phyloP scores from a whole-genome alignment of 2,888 invertebrate genomes.

The Corbicula japonica region DNA sequence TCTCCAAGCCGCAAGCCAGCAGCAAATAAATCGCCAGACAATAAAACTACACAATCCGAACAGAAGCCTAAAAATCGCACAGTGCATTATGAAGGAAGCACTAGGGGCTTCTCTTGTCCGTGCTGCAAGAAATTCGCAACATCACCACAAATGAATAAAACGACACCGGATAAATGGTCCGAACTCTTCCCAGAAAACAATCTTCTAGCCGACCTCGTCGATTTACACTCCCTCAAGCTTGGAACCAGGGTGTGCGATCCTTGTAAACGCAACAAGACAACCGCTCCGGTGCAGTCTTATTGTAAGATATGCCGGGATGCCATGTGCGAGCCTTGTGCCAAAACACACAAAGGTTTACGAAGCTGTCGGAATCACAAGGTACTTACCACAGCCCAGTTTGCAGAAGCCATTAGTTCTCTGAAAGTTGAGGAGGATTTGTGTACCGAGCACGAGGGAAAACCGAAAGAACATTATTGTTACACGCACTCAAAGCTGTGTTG shows the following conservation, averaged over 20 bases:
- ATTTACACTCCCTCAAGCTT: slow-evolving; percentile 64
- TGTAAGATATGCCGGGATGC: slow-evolving; percentile 73
- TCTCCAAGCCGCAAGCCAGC: slow-evolving; percentile 13
- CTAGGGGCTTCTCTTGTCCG: slow-evolving; percentile 62
- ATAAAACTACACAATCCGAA: background rate
- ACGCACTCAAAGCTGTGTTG: slow-evolving; percentile 66
- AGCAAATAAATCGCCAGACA: background rate
- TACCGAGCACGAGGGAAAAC: slow-evolving; percentile 59
- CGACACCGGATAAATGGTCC: slow-evolving; percentile 63
- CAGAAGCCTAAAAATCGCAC: background rate
- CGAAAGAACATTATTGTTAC: slow-evolving; percentile 65
- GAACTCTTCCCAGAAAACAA: slow-evolving; percentile 70
- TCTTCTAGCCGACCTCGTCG: slow-evolving; percentile 66
- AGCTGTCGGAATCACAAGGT: slow-evolving; percentile 68
- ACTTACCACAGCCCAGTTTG: slow-evolving; percentile 60
- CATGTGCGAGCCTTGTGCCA: slow-evolving; percentile 67
- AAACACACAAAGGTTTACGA: slow-evolving; percentile 69
- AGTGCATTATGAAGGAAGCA: slow-evolving; percentile 5
- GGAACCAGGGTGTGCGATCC: slow-evolving; percentile 69
- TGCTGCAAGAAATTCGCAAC: slow-evolving; percentile 58
- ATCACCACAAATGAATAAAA: slow-evolving; percentile 46
- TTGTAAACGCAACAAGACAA: slow-evolving; percentile 64
- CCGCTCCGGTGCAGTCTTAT: slow-evolving; percentile 61
- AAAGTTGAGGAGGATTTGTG: slow-evolving; percentile 70
- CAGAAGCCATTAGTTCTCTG: slow-evolving; percentile 64